Base-by-base conservation (phyloP, 2,113 vertebrate genomes). In the Nothobranchius kuhntae region DNA sequence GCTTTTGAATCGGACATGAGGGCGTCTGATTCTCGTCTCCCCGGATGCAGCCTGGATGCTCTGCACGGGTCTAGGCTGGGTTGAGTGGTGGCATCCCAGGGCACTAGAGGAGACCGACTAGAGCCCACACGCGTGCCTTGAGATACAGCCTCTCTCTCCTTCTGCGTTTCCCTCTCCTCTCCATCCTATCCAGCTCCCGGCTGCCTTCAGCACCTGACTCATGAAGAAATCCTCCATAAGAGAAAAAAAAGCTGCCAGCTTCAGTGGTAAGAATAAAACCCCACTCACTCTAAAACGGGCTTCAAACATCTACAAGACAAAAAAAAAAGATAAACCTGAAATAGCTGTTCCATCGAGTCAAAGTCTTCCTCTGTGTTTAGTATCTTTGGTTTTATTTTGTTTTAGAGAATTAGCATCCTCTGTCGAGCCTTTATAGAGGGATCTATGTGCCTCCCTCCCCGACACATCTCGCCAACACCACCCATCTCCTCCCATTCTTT, bases 371-470 rank as follows among this genome's bases (percentile, higher is more conserved):
- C 70, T 85, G 85, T 86, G 75, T 81, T 87, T 90, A 84, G 75
- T 58, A 57, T 65, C 80, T 72, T 65, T 77, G 65, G 68, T 85
- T 88, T 85, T 80, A 80, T 88, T 89, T 80, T 73, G 78, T 88
- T 92, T 90, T 79, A 75, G 57, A 77, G 74, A 89, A 92, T 86
- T 86, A 85, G 71, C 86, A 88, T 87, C 85, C 82, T 83, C 77
- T 87, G 71, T 70, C 64, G 61, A 85, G 78, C 77, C 76, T 91
- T 86, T 85, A 75, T 88, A 84, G 76, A 81, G 72, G 71, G 80
- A 87, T 89, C 81, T 88, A 83, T 68, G 80, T 84, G 75, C 82
- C 47, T 17, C 15, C 88, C 83, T 87, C 73, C 78, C 67, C 74
- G 73, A 75, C 53, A 74, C 68, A 74, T 73, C 57, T 79, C 57